phyloP scores from a whole-genome alignment of 2,113 vertebrate genomes.

The Xyliphius kryptos region DNA sequence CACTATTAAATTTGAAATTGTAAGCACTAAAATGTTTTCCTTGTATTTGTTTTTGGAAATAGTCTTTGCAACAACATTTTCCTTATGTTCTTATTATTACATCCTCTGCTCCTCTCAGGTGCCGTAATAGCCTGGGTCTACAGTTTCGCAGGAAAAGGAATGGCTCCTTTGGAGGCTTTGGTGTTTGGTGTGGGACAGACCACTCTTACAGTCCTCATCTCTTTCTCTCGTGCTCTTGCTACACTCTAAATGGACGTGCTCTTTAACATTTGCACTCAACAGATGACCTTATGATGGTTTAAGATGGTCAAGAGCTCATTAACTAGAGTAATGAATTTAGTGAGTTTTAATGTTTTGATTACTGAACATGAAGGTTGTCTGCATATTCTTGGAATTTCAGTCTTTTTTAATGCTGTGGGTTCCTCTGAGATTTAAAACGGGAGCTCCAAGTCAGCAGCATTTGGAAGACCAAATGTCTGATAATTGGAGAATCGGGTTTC shows the following conservation, averaged over 20 bases:
- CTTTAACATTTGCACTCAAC: slow-evolving; percentile 1
- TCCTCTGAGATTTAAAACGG: too few species aligned
- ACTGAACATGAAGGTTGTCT: slow-evolving; percentile 26
- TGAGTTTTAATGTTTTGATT: neutral
- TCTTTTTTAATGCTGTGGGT: neutral
- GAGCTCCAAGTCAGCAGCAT: too few species aligned
- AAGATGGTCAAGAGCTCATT: too few species aligned
- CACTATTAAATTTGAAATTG: too few species aligned
- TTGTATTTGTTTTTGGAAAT: too few species aligned
- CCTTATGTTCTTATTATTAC: neutral
- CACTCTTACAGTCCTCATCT: slow-evolving; percentile 82
- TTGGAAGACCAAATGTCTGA: too few species aligned
- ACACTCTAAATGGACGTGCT: slow-evolving; percentile 70
- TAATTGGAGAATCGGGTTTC: too few species aligned
- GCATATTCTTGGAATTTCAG: neutral
- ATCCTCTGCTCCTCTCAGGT: slow-evolving; percentile 58
- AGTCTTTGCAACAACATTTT: neutral
- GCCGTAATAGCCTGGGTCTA: slow-evolving; percentile 94
- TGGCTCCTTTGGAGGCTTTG: slow-evolving; percentile 91
- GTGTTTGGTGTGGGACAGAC: slow-evolving; percentile 94
- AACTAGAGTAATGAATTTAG: neutral
- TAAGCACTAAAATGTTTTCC: too few species aligned
- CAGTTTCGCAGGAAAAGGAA: slow-evolving; percentile 92
- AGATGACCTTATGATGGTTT: slow-evolving; percentile 7
- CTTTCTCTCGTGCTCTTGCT: slow-evolving; percentile 90